Evolutionary conservation across 2,113 vertebrate species (phyloP).

Genomic region (Prunella fulvescens): DNA sequence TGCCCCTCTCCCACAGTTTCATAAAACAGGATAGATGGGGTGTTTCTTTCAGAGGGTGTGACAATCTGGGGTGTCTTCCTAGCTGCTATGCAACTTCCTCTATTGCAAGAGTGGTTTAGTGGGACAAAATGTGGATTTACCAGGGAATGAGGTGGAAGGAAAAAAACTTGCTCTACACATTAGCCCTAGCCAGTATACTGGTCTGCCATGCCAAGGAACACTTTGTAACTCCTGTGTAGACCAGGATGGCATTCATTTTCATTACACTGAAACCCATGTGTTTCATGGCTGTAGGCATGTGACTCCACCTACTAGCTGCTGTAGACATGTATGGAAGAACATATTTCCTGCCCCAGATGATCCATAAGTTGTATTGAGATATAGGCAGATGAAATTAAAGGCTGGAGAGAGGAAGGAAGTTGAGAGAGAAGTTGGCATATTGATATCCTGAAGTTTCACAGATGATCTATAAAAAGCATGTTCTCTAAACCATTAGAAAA

Average conservation of each 20-base stretch:
- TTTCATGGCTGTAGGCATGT: background rate
- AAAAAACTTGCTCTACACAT: background rate
- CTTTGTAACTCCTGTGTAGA: background rate
- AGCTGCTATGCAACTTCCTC: background rate
- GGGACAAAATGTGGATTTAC: background rate
- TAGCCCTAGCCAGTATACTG: background rate
- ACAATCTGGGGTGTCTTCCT: background rate
- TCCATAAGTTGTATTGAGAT: background rate
- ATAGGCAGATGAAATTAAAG: background rate
- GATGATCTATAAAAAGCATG: background rate
- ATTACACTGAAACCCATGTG: background rate
- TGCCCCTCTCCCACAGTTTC: background rate
- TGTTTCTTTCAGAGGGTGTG: background rate
- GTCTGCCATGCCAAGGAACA: background rate
- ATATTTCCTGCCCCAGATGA: background rate
- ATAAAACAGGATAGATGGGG: background rate
- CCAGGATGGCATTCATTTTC: background rate
- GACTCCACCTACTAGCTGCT: background rate
- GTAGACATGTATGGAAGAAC: background rate
- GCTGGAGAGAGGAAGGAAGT: background rate
- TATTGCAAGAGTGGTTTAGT: background rate
- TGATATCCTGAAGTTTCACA: background rate
- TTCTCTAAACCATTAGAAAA: background rate
- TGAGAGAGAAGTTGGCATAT: background rate
- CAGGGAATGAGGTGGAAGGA: background rate